phyloP scores from a whole-genome alignment of 2,888 invertebrate species.

The Boloria euphrosyne region DNA sequence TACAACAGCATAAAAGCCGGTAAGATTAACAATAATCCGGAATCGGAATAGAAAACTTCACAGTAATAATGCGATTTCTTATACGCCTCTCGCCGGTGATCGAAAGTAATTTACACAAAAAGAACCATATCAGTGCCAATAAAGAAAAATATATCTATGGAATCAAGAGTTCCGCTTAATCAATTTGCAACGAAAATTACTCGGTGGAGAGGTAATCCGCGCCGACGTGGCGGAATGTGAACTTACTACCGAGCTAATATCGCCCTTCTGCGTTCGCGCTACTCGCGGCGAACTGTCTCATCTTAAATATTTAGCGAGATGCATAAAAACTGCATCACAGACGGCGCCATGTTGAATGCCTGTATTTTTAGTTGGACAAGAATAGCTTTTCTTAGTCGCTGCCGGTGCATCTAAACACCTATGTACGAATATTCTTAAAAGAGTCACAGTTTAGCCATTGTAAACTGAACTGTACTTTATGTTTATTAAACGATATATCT shows the following conservation, averaged over 20 bases:
- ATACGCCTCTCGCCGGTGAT: slow-evolving; percentile 35
- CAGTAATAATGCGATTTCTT: slow-evolving; percentile 30
- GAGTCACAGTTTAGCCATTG: background rate
- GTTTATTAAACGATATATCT: background rate
- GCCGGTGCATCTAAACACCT: slow-evolving; percentile 56
- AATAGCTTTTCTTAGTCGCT: slow-evolving; percentile 67
- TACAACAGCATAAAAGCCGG: background rate
- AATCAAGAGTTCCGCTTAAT: slow-evolving; percentile 47
- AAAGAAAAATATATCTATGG: slow-evolving; percentile 44
- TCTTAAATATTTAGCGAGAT: slow-evolving; percentile 57
- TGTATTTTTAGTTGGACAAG: slow-evolving; percentile 69
- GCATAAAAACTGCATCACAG: slow-evolving; percentile 72
- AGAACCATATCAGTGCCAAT: slow-evolving; percentile 34
- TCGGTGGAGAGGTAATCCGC: slow-evolving; percentile 43
- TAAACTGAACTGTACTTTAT: background rate
- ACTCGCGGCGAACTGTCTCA: slow-evolving; percentile 30
- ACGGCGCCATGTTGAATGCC: slow-evolving; percentile 52
- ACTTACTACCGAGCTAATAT: slow-evolving; percentile 30
- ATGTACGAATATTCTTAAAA: slow-evolving; percentile 30
- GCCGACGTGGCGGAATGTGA: slow-evolving; percentile 46
- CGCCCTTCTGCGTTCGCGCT: slow-evolving; percentile 25
- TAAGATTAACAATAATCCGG: slow-evolving; percentile 12
- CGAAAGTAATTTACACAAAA: slow-evolving; percentile 39
- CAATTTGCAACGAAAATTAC: slow-evolving; percentile 47
- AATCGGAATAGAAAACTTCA: slow-evolving; percentile 30